Evolutionary conservation across 2,888 invertebrate species (phyloP).

Genomic region (Tetranychus piercei): DNA sequence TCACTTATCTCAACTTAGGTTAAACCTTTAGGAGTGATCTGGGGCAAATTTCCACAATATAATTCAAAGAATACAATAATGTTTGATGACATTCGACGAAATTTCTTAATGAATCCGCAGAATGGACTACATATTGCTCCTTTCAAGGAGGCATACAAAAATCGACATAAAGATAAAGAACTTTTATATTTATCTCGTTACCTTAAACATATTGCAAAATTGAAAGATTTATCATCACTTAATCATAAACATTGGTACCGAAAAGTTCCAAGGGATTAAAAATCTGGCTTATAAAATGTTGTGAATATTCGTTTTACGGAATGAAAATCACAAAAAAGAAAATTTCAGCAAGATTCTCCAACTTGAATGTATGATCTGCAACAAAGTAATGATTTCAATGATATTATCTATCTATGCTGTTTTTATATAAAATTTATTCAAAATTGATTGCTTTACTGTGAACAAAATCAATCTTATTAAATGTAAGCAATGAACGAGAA

Average conservation of each 20-base stretch:
- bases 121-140: slow-evolving; percentile 62
- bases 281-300: too few relatives aligned
- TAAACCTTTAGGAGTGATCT: slow-evolving; percentile 85
- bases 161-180: slow-evolving; percentile 63
- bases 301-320: too few relatives aligned
- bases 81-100: slow-evolving; percentile 87
- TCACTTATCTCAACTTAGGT: slow-evolving; percentile 30
- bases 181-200: slow-evolving; percentile 57
- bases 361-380: too few relatives aligned
- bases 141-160: slow-evolving; percentile 73
- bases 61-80: slow-evolving; percentile 81
- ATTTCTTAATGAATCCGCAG: slow-evolving; percentile 92
- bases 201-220: slow-evolving; percentile 56
- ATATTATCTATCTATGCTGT: too few relatives aligned
- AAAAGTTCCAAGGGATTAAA: background rate
- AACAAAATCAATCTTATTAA: too few relatives aligned
- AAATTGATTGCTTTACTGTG: too few relatives aligned
- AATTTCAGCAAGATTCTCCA: too few relatives aligned
- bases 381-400: too few relatives aligned
- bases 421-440: too few relatives aligned
- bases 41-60: slow-evolving; percentile 83
- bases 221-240: slow-evolving; percentile 60
- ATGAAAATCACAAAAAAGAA: too few relatives aligned
- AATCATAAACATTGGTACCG: slow-evolving; percentile 79
- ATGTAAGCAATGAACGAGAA: too few relatives aligned